Evolutionary conservation across 2,797 vertebrate genomes (phyloP).

Genomic region (Sebastes minor): DNA sequence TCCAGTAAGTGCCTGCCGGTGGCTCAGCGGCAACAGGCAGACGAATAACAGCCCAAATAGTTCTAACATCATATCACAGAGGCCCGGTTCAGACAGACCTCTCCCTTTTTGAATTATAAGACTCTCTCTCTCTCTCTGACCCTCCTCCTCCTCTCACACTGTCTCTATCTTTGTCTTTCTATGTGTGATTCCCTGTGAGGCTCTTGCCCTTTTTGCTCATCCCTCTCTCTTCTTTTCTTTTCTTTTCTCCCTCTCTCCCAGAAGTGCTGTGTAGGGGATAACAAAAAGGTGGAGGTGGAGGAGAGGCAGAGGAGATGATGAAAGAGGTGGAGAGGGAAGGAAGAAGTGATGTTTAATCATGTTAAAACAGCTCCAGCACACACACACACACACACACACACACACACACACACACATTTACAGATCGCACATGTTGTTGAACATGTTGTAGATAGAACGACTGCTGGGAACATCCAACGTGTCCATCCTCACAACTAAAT

Average conservation of each 20-base stretch:
- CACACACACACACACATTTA: not conserved
- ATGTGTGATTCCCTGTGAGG: slow-evolving; percentile 10
- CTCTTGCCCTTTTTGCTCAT: slow-evolving; percentile 7
- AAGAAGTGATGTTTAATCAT: slow-evolving; percentile 28
- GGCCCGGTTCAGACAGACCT: slow-evolving; percentile 3
- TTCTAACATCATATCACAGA: slow-evolving; percentile 16
- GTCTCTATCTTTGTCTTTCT: not conserved
- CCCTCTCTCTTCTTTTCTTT: not conserved
- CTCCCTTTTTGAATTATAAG: slow-evolving; percentile 20
- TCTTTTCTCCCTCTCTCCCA: not conserved
- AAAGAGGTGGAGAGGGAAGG: not conserved
- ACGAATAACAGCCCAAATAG: slow-evolving; percentile 33
- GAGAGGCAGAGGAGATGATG: slow-evolving; percentile 11
- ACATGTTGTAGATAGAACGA: not conserved
- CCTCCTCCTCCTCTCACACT: not conserved
- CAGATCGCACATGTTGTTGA: not conserved
- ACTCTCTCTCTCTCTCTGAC: slow-evolving; percentile 15
- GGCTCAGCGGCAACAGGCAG: not conserved
- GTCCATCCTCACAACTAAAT: not conserved
- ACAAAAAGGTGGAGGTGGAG: not conserved
- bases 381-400: not conserved
- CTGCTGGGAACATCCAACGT: not conserved
- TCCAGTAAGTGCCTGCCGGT: not conserved
- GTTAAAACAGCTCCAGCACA: slow-evolving; percentile 24
- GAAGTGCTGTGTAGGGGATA: slow-evolving; percentile 31